Conservation (phyloP, 2,113 vertebrate species). For the Thamnophis sirtalis region DNA sequence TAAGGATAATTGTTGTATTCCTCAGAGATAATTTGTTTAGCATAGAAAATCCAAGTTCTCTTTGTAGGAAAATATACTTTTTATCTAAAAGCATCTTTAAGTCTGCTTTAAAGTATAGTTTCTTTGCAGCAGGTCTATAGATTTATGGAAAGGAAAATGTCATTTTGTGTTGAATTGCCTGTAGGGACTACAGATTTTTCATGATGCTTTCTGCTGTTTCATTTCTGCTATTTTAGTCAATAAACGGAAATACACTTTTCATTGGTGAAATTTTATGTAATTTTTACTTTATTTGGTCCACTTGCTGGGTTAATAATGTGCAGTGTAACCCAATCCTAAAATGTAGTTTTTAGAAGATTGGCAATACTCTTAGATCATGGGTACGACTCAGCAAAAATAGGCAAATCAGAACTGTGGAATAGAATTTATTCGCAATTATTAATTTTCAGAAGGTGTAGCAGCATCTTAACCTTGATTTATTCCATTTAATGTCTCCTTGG, state of each 20-base stretch:
- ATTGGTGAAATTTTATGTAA: not conserved
- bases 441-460: not conserved
- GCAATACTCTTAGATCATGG: not conserved
- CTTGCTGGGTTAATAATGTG: not conserved
- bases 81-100: not conserved
- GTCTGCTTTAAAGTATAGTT: not conserved
- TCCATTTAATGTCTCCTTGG: not conserved
- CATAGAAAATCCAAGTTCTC: not conserved
- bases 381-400: not conserved
- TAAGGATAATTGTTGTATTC: not conserved
- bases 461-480: not conserved
- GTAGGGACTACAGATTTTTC: not conserved
- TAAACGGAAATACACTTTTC: not conserved
- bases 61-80: not conserved
- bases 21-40: not conserved
- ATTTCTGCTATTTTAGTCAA: not conserved
- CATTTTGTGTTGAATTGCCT: not conserved
- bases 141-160: not conserved
- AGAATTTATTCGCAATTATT: not conserved
- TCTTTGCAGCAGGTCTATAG: not conserved
- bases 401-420: not conserved
- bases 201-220: not conserved
- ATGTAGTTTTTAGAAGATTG: not conserved
- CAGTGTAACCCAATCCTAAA: not conserved
- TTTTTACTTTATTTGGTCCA: not conserved